phyloP scores from a whole-genome alignment of 2,797 vertebrate genomes.

The Rhynchonycteris naso region DNA sequence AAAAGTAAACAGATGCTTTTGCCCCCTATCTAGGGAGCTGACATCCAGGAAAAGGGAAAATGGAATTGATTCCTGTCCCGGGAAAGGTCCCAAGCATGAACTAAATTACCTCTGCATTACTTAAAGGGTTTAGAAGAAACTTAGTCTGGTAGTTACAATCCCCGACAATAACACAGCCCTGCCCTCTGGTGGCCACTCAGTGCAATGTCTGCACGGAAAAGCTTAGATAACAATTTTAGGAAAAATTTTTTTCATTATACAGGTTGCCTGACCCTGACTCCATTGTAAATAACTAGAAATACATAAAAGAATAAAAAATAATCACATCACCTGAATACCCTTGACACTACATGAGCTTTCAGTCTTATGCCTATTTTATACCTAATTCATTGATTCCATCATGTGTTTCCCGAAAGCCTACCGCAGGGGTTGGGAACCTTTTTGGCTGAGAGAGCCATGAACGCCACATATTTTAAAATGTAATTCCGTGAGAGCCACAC shows the following conservation, averaged over 20 bases:
- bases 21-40: not conserved
- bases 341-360: not conserved
- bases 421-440: no score
- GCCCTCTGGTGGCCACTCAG: slow-evolving; percentile 65
- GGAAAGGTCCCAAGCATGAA: not conserved
- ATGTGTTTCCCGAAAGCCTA: not conserved
- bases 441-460: no score
- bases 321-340: not conserved
- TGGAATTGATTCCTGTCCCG: not conserved
- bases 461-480: no score
- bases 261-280: not conserved
- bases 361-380: not conserved
- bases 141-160: not conserved
- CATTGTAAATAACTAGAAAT: not conserved
- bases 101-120: no score
- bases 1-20: not conserved
- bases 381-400: not conserved
- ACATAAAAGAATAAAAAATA: not conserved
- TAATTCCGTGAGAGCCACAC: no score
- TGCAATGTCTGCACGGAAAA: not conserved
- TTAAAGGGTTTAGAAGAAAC: not conserved
- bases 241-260: not conserved
- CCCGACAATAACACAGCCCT: not conserved
- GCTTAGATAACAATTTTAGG: not conserved
- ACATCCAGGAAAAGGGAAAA: not conserved